These are phyloP conservation scores for Pogonophryne albipinna DNA, from an alignment of 2,797 vertebrate genomes.

Conservation along the genomic window DNA sequence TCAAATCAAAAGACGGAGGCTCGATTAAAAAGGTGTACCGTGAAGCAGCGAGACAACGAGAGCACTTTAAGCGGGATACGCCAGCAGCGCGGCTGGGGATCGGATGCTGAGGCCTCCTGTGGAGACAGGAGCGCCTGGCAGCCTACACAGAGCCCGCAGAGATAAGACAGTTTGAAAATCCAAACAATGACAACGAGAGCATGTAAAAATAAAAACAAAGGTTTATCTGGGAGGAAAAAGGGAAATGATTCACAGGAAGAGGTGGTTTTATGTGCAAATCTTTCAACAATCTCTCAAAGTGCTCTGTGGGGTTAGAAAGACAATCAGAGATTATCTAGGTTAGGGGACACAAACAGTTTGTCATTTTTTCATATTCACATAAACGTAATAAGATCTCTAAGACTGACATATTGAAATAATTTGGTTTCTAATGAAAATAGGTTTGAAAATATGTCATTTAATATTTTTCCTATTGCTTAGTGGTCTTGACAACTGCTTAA, in stretches of 20 bases:
- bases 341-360: not conserved
- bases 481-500: no score
- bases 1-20: slow-evolving; percentile 79
- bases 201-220: slow-evolving; percentile 47
- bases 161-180: slow-evolving; percentile 63
- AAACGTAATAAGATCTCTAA: not conserved
- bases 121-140: slow-evolving; percentile 64
- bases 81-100: slow-evolving; percentile 54
- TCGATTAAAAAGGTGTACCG: slow-evolving; percentile 76
- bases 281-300: slow-evolving; percentile 1
- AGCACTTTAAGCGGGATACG: slow-evolving; percentile 66
- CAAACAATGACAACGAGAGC: slow-evolving; percentile 66
- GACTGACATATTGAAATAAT: not conserved
- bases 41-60: slow-evolving; percentile 65
- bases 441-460: not conserved
- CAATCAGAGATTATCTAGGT: not conserved
- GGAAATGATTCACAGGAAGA: slow-evolving; percentile 34
- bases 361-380: not conserved
- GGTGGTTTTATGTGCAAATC: slow-evolving; percentile 37
- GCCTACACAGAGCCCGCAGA: slow-evolving; percentile 58
- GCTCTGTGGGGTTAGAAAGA: slow-evolving; percentile 3
- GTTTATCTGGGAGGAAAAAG: slow-evolving; percentile 42
- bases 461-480: not conserved
- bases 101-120: slow-evolving; percentile 60
- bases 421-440: not conserved